phyloP scores from a whole-genome alignment of 2,113 vertebrate species.

The Ibidorhyncha struthersii region DNA sequence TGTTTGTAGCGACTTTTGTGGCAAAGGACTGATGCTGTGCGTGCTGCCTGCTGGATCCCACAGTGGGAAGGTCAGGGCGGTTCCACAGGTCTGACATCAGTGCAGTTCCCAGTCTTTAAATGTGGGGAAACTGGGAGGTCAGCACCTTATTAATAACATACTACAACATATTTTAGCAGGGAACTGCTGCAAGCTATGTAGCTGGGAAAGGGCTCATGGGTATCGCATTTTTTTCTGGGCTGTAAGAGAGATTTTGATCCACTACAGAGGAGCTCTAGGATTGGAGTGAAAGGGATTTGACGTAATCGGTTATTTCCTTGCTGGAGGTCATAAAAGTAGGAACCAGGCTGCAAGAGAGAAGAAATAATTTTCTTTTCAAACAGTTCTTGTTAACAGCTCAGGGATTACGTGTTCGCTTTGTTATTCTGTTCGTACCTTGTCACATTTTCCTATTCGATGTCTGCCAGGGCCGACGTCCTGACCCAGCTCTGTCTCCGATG shows the following conservation, averaged over 20 bases:
- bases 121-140: not conserved
- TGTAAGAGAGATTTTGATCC: not conserved
- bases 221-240: not conserved
- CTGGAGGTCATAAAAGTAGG: not conserved
- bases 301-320: not conserved
- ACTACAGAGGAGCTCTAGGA: not conserved
- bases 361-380: not conserved
- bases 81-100: too few species aligned
- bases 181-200: not conserved
- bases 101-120: not conserved
- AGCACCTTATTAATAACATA: not conserved
- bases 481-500: not conserved
- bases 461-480: not conserved
- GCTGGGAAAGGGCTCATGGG: not conserved
- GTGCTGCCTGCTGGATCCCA: not conserved
- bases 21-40: not conserved
- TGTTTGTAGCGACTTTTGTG: not conserved
- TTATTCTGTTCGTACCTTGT: not conserved
- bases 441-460: not conserved
- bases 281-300: not conserved
- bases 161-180: too few species aligned
- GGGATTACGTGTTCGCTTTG: not conserved
- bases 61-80: not conserved
- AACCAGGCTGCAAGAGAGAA: not conserved
- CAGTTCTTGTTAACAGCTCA: not conserved